Conservation (phyloP, 2,797 vertebrate genomes). For the Pseudochaenichthys georgianus region DNA sequence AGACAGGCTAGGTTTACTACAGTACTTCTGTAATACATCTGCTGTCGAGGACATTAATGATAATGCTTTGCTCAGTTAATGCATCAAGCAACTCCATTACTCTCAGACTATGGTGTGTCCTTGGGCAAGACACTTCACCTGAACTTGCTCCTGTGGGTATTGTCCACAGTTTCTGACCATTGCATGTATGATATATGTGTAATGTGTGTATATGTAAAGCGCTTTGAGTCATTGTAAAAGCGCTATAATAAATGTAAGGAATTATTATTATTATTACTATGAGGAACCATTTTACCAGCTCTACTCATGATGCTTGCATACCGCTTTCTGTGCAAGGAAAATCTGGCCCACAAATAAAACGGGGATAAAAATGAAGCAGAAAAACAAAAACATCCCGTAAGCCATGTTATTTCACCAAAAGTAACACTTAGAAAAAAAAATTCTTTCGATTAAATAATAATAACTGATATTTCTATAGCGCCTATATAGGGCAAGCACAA, state of each 20-base stretch:
- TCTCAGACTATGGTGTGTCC: background rate
- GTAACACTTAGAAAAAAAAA: background rate
- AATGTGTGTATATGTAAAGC: too few relatives aligned
- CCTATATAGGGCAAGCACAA: too few relatives aligned
- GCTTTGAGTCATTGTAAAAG: too few relatives aligned
- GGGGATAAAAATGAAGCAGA: conserved; percentile 5
- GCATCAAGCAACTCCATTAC: background rate
- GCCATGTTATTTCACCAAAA: conserved; percentile 29
- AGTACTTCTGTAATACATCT: conserved; percentile 6
- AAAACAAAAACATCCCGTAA: conserved; percentile 33
- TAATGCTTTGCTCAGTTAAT: conserved; percentile 1
- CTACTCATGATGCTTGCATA: background rate
- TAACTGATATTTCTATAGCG: too few relatives aligned
- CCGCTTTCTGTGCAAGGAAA: conserved; percentile 9
- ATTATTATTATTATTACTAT: too few relatives aligned
- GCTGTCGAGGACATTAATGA: conserved; percentile 4
- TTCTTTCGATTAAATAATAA: too few relatives aligned
- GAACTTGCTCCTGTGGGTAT: too few relatives aligned
- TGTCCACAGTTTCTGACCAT: too few relatives aligned
- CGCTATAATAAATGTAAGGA: too few relatives aligned
- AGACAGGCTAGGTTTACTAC: conserved; percentile 6
- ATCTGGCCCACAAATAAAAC: conserved; percentile 22
- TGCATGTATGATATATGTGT: too few relatives aligned
- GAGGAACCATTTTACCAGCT: background rate
- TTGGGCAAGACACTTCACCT: too few relatives aligned